Percentiles rank a stretch among this genome's conserved stretches.
These are phyloP conservation scores for Plodia interpunctella DNA, from an alignment of 1,140 invertebrate genomes.

Conservation along the genomic window DNA sequence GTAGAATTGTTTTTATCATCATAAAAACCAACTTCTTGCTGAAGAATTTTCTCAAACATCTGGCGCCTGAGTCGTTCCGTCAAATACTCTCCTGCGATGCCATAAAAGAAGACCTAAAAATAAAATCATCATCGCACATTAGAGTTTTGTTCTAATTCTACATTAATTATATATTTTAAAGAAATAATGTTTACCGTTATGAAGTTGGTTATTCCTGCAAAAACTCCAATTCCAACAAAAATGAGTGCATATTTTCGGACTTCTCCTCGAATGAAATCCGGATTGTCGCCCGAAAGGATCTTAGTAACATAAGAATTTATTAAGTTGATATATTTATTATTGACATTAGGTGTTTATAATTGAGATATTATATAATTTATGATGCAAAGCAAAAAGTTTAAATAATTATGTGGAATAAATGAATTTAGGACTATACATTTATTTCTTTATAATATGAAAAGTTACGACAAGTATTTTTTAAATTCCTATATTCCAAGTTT, in stretches of 20 bases:
- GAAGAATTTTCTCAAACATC: slow-evolving; percentile 82
- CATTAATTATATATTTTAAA: neutral
- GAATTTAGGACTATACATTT: neutral
- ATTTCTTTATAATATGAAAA: too few species aligned
- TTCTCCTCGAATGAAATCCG: slow-evolving; percentile 73
- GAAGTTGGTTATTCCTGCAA: slow-evolving; percentile 81
- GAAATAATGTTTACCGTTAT: slow-evolving; percentile 71
- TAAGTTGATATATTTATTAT: too few species aligned
- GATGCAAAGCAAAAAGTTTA: too few species aligned
- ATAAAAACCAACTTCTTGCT: slow-evolving; percentile 87
- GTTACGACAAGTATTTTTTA: too few species aligned
- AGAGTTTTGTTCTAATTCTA: neutral
- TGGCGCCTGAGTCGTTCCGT: slow-evolving; percentile 81
- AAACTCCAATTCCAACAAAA: slow-evolving; percentile 81
- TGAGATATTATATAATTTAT: too few species aligned
- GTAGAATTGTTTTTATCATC: slow-evolving; percentile 83
- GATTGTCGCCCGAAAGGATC: slow-evolving; percentile 70
- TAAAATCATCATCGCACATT: neutral
- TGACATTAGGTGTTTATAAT: too few species aligned
- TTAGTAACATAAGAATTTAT: slow-evolving; percentile 29
- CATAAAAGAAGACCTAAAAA: slow-evolving; percentile 76
- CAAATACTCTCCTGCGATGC: slow-evolving; percentile 83
- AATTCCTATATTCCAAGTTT: too few species aligned
- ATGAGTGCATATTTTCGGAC: slow-evolving; percentile 79
- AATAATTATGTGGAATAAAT: too few species aligned